Base-by-base conservation (phyloP, 1,140 invertebrate genomes). In the Thaumetopoea pityocampa region DNA sequence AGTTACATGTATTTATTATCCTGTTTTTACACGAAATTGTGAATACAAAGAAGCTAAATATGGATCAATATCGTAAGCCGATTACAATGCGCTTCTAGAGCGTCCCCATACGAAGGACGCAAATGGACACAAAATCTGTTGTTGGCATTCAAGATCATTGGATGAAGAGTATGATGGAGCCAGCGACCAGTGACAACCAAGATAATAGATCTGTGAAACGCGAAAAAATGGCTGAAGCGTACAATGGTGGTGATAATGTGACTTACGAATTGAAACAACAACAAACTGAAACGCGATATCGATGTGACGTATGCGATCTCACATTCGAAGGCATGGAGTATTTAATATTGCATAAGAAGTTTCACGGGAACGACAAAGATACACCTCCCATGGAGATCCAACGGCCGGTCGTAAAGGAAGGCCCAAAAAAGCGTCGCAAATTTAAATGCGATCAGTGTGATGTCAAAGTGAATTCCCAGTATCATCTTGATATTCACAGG, bases 91-190 rank as follows among this genome's bases (percentile, higher is more conserved):
- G 54, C 49, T 49, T 11, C 48, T 35, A 36, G 69, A 72, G 72
- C 72, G 70, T 77, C 67, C 61, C n/a, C n/a, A n/a, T n/a, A 28
- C 41, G 26, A 9, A 32, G 30, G 36, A 23, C 38, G 15, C 70
- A 77, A 79, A 81, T 81, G 77, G 74, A 81, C 66, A 67, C 61
- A 15, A 83, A 83, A 56, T 62, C 72, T 36, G 72, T 64, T 27
- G 67, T 60, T 35, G 67, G 69, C n/a, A 72, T 83, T 46, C 69
- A 69, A 51, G 74, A 81, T 23, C 72, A 83, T 35, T 83, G 77
- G 79, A 78, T 83, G 67, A 83, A 81, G 64, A 77, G 66, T 76
- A 78, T 83, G 57, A 83, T 83, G 79, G 79, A 83, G 48, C 74
- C 79, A 51, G 66, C 76, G 55, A 64, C 63, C 23, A 69, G 59